These are phyloP conservation scores for Scatophagus argus DNA, from an alignment of 2,113 vertebrate species.

Conservation along the genomic window DNA sequence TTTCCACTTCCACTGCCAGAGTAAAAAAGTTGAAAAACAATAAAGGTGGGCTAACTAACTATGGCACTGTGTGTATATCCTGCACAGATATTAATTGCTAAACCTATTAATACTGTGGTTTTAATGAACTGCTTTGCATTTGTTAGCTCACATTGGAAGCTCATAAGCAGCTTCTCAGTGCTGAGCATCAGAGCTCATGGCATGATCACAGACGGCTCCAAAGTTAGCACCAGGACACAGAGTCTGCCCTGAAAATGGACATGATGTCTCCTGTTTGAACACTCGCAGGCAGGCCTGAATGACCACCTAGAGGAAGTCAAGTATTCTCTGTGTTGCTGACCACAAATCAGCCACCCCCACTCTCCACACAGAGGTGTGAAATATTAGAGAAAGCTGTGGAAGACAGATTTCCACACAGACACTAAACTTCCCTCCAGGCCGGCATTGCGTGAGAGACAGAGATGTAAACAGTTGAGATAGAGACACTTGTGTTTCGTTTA, in stretches of 20 bases:
- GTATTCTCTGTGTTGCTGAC: slow-evolving; percentile 38
- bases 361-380: slow-evolving; percentile 72
- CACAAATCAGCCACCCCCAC: slow-evolving; percentile 35
- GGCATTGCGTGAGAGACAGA: slow-evolving; percentile 44
- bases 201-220: neutral
- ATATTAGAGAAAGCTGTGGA: slow-evolving; percentile 77
- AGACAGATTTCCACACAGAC: slow-evolving; percentile 51
- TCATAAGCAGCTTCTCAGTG: neutral
- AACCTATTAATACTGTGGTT: neutral
- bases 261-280: slow-evolving; percentile 30
- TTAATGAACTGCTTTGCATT: neutral
- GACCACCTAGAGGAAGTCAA: slow-evolving; percentile 51
- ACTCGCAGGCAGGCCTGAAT: neutral
- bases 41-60: too few species aligned
- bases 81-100: too few species aligned
- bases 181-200: neutral
- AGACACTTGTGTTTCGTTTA: slow-evolving; percentile 62
- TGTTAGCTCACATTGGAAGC: neutral
- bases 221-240: slow-evolving; percentile 13
- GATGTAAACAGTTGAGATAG: slow-evolving; percentile 56
- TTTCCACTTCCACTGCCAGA: too few species aligned
- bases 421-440: slow-evolving; percentile 16
- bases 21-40: too few species aligned
- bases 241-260: slow-evolving; percentile 4
- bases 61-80: too few species aligned